These are phyloP conservation scores for Callionymus lyra DNA, from an alignment of 2,113 vertebrate species.

Conservation along the genomic window DNA sequence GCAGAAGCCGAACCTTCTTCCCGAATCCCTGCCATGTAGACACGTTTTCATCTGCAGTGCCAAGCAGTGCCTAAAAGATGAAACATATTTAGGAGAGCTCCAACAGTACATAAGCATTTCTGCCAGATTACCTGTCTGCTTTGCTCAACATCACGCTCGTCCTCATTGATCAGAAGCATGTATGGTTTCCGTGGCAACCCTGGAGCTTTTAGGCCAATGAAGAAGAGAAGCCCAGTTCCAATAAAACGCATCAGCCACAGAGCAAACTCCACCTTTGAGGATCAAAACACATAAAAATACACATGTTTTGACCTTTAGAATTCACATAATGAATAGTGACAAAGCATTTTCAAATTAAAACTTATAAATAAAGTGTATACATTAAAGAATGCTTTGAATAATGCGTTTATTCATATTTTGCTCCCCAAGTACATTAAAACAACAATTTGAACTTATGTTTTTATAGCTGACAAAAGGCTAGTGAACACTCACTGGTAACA, in stretches of 20 bases:
- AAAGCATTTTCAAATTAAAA: too few species aligned
- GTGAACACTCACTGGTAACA: too few species aligned
- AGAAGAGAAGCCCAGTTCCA: constrained; percentile 75
- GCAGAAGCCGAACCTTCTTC: constrained; percentile 76
- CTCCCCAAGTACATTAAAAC: too few species aligned
- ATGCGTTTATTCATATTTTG: too few species aligned
- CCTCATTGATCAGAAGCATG: constrained; percentile 80
- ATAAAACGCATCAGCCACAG: constrained; percentile 77
- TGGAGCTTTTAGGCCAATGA: constrained; percentile 82
- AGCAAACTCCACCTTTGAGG: constrained; percentile 44
- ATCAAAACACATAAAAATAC: constrained; percentile 10
- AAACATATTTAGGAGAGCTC: not conserved
- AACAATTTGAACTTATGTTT: too few species aligned
- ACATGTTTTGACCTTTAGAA: too few species aligned
- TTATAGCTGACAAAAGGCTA: too few species aligned
- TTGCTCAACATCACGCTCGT: constrained; percentile 79
- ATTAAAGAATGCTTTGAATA: too few species aligned
- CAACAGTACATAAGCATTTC: too few species aligned
- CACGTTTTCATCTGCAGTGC: constrained; percentile 15
- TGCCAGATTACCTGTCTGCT: constrained; percentile 65
- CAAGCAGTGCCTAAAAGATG: constrained; percentile 56
- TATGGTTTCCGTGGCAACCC: constrained; percentile 81
- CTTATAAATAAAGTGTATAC: too few species aligned
- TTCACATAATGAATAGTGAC: too few species aligned
- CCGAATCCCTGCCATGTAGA: constrained; percentile 84